These are phyloP conservation scores for Rhynchopsitta pachyrhyncha DNA, from an alignment of 2,113 vertebrate species.

Conservation along the genomic window DNA sequence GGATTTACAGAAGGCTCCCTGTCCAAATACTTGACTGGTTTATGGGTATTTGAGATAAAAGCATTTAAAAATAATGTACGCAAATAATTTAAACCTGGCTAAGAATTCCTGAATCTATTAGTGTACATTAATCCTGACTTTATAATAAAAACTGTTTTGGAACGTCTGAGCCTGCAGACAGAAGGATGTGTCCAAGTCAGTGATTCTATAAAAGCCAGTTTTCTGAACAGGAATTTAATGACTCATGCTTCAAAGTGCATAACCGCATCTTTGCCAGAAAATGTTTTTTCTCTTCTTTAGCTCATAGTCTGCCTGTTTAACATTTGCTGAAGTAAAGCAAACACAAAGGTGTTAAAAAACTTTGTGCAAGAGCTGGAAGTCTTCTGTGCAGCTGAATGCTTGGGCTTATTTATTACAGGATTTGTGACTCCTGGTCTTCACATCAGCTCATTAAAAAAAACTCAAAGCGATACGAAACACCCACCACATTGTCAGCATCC, in stretches of 20 bases:
- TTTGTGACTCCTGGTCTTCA: slow-evolving; percentile 14
- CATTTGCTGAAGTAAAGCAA: slow-evolving; percentile 35
- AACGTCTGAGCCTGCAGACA: neutral
- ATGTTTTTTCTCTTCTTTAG: slow-evolving; percentile 12
- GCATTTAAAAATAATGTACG: neutral
- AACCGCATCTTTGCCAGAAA: slow-evolving; percentile 13
- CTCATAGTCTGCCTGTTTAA: slow-evolving; percentile 20
- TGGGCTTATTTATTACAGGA: slow-evolving; percentile 22
- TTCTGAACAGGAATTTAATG: neutral
- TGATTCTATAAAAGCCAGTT: neutral
- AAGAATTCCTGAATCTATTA: neutral
- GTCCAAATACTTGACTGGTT: neutral
- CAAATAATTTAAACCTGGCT: neutral
- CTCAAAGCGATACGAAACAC: neutral
- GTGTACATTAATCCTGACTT: neutral
- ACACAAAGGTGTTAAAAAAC: slow-evolving; percentile 39
- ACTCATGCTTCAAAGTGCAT: slow-evolving; percentile 18
- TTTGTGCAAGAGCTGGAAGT: slow-evolving; percentile 19
- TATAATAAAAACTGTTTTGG: neutral
- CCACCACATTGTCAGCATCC: neutral
- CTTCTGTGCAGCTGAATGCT: neutral
- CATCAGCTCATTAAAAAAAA: slow-evolving; percentile 6
- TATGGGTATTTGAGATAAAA: neutral
- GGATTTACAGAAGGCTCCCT: neutral
- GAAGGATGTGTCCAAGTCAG: neutral